These are phyloP conservation scores for Tyrannus savana DNA, from an alignment of 2,113 vertebrate genomes.

Conservation along the genomic window DNA sequence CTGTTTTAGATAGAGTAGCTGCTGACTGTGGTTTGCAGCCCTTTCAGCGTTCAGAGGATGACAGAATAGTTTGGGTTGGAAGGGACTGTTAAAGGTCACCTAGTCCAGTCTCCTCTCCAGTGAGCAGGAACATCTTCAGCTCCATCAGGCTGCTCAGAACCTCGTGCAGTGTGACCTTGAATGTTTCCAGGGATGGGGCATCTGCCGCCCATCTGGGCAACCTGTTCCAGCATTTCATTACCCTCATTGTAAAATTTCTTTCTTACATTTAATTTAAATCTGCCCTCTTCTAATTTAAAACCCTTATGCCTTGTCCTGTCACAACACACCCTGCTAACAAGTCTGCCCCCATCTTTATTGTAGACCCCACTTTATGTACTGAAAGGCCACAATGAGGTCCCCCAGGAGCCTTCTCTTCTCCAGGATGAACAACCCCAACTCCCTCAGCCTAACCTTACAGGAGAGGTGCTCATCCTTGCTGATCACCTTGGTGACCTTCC, in stretches of 20 bases:
- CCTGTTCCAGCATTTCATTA: not conserved
- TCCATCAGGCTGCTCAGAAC: not conserved
- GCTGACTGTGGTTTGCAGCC: not conserved
- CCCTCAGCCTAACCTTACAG: not conserved
- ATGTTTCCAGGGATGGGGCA: not conserved
- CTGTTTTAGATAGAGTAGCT: not conserved
- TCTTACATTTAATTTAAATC: not conserved
- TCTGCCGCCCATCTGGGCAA: not conserved
- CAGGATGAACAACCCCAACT: not conserved
- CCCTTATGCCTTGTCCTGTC: not conserved
- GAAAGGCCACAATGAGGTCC: not conserved
- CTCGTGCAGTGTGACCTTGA: not conserved
- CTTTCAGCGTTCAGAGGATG: not conserved
- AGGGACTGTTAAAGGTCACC: not conserved
- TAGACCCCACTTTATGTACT: not conserved
- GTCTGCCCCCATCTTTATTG: not conserved
- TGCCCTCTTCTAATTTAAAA: not conserved
- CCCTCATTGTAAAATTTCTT: not conserved
- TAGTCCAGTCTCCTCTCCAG: not conserved
- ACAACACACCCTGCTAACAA: not conserved
- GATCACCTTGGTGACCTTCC: not conserved
- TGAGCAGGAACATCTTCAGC: not conserved
- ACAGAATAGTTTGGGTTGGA: not conserved
- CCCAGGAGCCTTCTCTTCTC: not conserved
- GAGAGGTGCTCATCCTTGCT: not conserved